These are phyloP conservation scores for Neopelma chrysocephalum DNA, from an alignment of 2,797 vertebrate genomes.

Conservation along the genomic window DNA sequence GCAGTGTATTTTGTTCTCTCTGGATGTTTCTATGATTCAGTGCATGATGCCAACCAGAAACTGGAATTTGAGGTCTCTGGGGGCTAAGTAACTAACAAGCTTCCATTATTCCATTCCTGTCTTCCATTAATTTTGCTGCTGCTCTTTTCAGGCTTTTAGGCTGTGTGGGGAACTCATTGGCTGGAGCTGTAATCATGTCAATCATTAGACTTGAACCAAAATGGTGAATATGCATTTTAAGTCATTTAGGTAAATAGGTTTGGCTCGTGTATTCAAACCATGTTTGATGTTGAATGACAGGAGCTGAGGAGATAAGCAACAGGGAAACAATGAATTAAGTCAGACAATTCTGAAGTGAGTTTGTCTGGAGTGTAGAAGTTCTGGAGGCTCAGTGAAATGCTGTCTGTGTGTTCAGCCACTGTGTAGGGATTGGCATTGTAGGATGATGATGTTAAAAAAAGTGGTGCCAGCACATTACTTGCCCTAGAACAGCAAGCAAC, in stretches of 20 bases:
- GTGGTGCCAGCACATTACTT: not conserved
- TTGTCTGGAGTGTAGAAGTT: not conserved
- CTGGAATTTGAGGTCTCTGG: not conserved
- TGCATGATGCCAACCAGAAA: not conserved
- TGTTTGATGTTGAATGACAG: not conserved
- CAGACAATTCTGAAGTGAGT: not conserved
- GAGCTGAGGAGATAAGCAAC: not conserved
- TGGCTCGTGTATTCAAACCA: not conserved
- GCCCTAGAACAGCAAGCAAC: not conserved
- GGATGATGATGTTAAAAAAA: not conserved
- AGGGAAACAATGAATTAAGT: not conserved
- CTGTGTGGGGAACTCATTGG: not conserved
- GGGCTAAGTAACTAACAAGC: not conserved
- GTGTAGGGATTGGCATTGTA: not conserved
- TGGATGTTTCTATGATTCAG: not conserved
- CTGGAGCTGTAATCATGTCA: not conserved
- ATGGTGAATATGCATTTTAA: not conserved
- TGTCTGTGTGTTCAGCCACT: not conserved
- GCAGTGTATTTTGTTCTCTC: not conserved
- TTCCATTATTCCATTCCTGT: not conserved
- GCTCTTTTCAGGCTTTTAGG: not conserved
- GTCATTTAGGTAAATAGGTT: not conserved
- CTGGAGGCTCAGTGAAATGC: not conserved
- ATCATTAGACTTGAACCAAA: not conserved
- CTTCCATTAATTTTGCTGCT: slow-evolving; percentile 18